Evolutionary conservation across 2,888 invertebrate species (phyloP).

Genomic region (Sinotaia quadrata): DNA sequence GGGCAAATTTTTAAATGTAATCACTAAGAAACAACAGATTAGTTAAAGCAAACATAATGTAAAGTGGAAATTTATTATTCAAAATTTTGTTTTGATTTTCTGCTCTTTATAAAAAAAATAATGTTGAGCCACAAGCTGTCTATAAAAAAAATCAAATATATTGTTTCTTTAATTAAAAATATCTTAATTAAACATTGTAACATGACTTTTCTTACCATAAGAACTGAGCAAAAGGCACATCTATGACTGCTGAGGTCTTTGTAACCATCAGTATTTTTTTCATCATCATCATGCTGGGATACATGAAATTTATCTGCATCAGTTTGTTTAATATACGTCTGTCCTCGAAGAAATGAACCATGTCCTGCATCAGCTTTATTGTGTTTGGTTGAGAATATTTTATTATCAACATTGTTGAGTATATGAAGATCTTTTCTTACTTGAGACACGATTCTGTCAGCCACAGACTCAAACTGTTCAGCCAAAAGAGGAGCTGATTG

Average conservation of each 20-base stretch:
- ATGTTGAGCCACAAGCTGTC: no score
- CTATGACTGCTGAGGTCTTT: slow-evolving; percentile 31
- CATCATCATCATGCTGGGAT: slow-evolving; percentile 2
- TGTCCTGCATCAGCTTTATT: background rate
- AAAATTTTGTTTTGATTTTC: no score
- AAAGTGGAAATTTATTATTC: no score
- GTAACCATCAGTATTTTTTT: background rate
- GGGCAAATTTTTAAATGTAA: no score
- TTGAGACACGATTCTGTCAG: slow-evolving; percentile 31
- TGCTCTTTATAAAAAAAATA: no score
- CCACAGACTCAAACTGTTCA: slow-evolving; percentile 31
- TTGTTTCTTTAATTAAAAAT: no score
- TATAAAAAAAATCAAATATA: no score
- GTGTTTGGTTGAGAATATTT: background rate
- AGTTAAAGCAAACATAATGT: no score
- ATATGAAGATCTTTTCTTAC: slow-evolving; percentile 35
- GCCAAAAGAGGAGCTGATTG: slow-evolving; percentile 29
- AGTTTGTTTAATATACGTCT: slow-evolving; percentile 21
- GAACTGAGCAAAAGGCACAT: slow-evolving; percentile 16
- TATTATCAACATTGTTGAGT: background rate
- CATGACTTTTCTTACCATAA: slow-evolving; percentile 19
- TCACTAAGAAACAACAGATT: no score
- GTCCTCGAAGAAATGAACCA: background rate
- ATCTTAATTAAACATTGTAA: no score
- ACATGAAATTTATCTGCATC: slow-evolving; percentile 3